Base-by-base conservation (phyloP, 2,888 invertebrate genomes). In the Leptinotarsa rubiginosa region DNA sequence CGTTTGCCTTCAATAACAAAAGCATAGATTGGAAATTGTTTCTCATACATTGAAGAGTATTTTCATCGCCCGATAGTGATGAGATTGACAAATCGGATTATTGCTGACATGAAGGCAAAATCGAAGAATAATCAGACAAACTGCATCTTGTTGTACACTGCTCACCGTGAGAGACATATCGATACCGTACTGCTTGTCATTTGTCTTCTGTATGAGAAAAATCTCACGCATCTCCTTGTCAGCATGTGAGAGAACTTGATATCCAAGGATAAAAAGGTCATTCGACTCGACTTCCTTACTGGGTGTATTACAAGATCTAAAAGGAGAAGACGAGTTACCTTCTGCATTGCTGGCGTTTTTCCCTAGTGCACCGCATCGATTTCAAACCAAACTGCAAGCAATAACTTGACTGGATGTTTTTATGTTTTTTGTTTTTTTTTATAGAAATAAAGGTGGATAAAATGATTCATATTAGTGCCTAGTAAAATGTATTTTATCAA, bases 151-250 rank as follows among this genome's bases (percentile, higher is more conserved):
- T 59, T 5, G 20, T 41, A 59, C 22, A 25, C 62, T 16, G 62
- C n/a, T 31, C n/a, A 31, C 41, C 31, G 62, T 62, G 62, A 62
- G 41, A 62, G 15, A 31, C 62, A 31, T n/a, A 62, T 41, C 31
- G 62, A 25, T 15, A 62, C 25, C 62, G n/a, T n/a, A 69, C 22
- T 49, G 49, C 47, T 59, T 41, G 41, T 41, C 69, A 69, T 59
- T 69, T 69, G 69, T 69, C 69, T 41, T 22, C 47, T 69, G 52
- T 50, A 41, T 47, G 69, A 47, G 69, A 56, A 69, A 56, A 56
- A 56, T 69, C 47, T 69, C 69, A 47, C 69, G 56, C 69, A 31
- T 68, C 56, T 56, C 41, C 68, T 69, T 69, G 69, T 69, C 69
- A 69, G 25, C 20, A 31, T 18, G 18, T 18, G 31, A 69, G 47